Evolutionary conservation across 2,888 invertebrate species (phyloP).

Genomic region (Pammene fasciana): DNA sequence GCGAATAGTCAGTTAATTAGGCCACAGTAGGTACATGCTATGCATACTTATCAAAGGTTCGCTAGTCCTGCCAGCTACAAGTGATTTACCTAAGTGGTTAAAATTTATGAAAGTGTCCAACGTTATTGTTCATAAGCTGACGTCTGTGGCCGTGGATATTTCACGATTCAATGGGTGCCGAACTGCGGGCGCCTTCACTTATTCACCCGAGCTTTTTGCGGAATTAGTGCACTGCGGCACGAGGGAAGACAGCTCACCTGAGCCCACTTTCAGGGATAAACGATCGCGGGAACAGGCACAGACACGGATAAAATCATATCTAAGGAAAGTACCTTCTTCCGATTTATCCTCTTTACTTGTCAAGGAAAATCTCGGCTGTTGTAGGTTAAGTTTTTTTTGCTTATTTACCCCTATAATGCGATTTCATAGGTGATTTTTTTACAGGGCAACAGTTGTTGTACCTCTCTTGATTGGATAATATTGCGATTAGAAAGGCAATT

Average conservation of each 20-base stretch:
- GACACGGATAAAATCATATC: conserved; percentile 13
- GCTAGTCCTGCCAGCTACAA: neutral
- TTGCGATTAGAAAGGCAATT: too few species aligned
- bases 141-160: conserved; percentile 50
- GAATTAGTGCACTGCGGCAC: conserved; percentile 51
- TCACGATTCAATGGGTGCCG: conserved; percentile 47
- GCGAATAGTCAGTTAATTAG: neutral
- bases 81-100: neutral
- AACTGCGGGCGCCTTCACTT: conserved; percentile 52
- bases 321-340: neutral
- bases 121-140: conserved; percentile 1
- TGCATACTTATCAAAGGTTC: neutral
- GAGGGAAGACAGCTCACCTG: conserved; percentile 40
- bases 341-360: conserved; percentile 4
- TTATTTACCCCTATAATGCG: too few species aligned
- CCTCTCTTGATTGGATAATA: too few species aligned
- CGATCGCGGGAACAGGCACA: conserved; percentile 12
- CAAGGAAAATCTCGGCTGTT: neutral
- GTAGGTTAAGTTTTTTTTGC: too few species aligned
- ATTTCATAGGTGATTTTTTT: too few species aligned
- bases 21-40: too few species aligned
- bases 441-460: too few species aligned
- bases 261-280: conserved; percentile 28
- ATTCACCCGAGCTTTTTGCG: conserved; percentile 59
- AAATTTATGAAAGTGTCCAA: neutral